Base-by-base conservation (phyloP, 2,888 invertebrate genomes). In the Adelognathus sp. region DNA sequence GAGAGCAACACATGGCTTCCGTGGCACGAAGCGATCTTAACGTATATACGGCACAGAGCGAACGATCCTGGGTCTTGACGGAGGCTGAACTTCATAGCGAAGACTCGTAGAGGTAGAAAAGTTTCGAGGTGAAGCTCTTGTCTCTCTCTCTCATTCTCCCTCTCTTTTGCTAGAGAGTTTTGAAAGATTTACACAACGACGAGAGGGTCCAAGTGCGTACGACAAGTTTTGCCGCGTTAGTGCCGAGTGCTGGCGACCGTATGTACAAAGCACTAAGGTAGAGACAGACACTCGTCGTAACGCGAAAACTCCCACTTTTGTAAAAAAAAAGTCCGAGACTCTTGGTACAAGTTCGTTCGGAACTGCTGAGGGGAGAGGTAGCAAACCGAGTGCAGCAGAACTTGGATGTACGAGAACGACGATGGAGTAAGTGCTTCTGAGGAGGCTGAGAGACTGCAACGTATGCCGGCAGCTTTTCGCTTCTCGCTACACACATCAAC, bases 81-180 rank as follows among this genome's bases (percentile, higher is more conserved):
- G 31, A 31, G 61, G 27, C 36, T 46, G 11, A 58, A 66, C 71
- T 71, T 71, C 75, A 33, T 61, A 24, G 29, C 50, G 27, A n/a
- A 33, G 71, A 16, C 9, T 52, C 52, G 27, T 29, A 27, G 71
- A 52, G 24, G 58, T 31, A 24, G 70, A 63, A 73, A 73, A 78
- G 61, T 80, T 81, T 77, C 71, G 60, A n/a, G n/a, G 66, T 74
- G 56, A 78, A 81, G 75, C 61, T 64, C n/a, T n/a, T n/a, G n/a
- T n/a, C n/a, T n/a, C n/a, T n/a, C n/a, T n/a, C n/a, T n/a, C n/a
- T n/a, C n/a, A n/a, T n/a, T n/a, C n/a, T n/a, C n/a, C n/a, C n/a
- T 72, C 63, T 61, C 69, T 11, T 6, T 18, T 27, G 27, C 31
- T 27, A 39, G 31, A 64, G 58, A 64, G 76, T 64, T 76, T 31